Evolutionary conservation across 2,888 invertebrate species (phyloP), one percentile per base, ranked within the genome.

Genomic region (Cheilosia urbana): DNA sequence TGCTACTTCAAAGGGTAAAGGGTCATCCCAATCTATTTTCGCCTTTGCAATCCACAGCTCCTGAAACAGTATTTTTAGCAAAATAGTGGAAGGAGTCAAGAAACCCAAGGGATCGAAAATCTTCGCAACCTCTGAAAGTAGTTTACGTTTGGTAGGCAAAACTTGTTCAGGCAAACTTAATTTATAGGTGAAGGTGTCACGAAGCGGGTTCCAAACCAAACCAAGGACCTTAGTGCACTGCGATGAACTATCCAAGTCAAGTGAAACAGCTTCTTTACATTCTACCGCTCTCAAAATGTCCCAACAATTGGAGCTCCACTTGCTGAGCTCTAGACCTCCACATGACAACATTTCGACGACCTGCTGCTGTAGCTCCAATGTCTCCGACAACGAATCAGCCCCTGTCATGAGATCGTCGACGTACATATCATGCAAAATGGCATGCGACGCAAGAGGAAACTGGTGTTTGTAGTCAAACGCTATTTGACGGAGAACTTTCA

Each of bases 151-250:
- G 1, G 73, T 73, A 73, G 49, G 49, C 49, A 11, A 7, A 4
- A 27, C 11, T n/a, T 40, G 60, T 24, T 68, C 66, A 15, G 60
- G 17, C 19, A 55, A 53, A 40, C 19, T 21, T 7, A 53, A 27
- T 17, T 45, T 51, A 4, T 68, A 68, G 0, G 58, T 58, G 53
- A 76, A 76, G 5, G 37, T 58, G 19, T 75, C 65, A 19, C 24
- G 47, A 58, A 27, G 57, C 21, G 69, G 62, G 19, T 69, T 69
- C 68, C 68, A 77, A 42, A 62, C 53, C 27, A 69, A 55, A 13
- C 27, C 27, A 6, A 27, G 27, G 4, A 68, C 60, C 11, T 76
- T 60, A 19, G 76, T 77, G 7, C 60, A 53, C 53, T 68, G 27
- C 24, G 24, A 47, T 17, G 51, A 37, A 27, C 27, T 47, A 49